Conservation (phyloP, 2,888 invertebrate species). For the Caenorhabditis sulstoni region DNA sequence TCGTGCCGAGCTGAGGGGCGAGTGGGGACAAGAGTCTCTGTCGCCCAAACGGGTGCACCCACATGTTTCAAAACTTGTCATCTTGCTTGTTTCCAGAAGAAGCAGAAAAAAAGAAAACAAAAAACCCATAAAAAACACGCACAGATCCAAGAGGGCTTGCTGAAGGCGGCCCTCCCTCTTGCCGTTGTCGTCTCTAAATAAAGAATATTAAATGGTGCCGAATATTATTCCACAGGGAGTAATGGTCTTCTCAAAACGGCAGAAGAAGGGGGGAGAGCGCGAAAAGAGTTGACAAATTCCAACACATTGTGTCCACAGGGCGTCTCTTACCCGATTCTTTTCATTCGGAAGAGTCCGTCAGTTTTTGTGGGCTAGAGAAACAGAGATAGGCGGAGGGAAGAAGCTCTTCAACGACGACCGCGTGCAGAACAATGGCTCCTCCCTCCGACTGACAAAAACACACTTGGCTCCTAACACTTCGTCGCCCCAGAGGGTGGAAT, state of each 20-base stretch:
- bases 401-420: constrained; percentile 37
- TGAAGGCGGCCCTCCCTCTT: too few species aligned
- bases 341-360: constrained; percentile 50
- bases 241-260: constrained; percentile 35
- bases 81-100: background rate
- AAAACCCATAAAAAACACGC: background rate
- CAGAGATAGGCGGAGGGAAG: background rate
- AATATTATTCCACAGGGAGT: constrained; percentile 62
- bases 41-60: too few species aligned
- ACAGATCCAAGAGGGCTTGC: too few species aligned
- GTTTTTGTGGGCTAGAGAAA: constrained; percentile 10
- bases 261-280: too few species aligned
- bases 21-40: too few species aligned
- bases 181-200: constrained; percentile 40
- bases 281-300: constrained; percentile 57
- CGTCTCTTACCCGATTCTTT: constrained; percentile 53
- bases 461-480: constrained; percentile 36
- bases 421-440: constrained; percentile 29
- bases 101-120: background rate
- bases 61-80: background rate
- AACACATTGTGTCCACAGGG: constrained; percentile 47
- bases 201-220: constrained; percentile 65
- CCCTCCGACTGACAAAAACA: constrained; percentile 45
- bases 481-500: constrained; percentile 44
- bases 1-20: constrained; percentile 3